Conservation (phyloP, 1,140 invertebrate genomes). For the Sweltsa coloradensis region DNA sequence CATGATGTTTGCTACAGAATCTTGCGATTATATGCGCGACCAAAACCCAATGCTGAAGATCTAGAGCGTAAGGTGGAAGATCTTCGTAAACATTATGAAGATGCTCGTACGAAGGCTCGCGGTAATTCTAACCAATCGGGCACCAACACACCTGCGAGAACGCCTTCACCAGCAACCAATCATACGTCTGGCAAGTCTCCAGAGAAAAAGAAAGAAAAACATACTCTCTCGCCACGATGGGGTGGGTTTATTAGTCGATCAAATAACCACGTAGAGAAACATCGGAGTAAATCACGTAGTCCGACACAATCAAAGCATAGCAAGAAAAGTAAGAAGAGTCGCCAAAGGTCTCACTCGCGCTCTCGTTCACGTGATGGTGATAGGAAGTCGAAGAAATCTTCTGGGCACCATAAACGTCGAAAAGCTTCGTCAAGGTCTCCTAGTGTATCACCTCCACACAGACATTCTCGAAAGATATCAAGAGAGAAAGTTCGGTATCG, state of each 20-base stretch:
- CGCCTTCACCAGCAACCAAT: background rate
- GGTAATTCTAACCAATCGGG: constrained; percentile 31
- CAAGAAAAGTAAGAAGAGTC: constrained; percentile 32
- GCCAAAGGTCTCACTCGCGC: constrained; percentile 14
- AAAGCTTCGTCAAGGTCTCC: constrained; percentile 9
- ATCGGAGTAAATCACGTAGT: constrained; percentile 30
- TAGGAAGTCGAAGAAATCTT: too few relatives aligned
- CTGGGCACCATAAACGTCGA: background rate
- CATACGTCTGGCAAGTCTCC: background rate
- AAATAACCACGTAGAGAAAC: constrained; percentile 32
- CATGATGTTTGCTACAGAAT: constrained; percentile 75
- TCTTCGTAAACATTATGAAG: constrained; percentile 57
- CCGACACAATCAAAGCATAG: constrained; percentile 28
- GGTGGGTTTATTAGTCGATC: constrained; percentile 42
- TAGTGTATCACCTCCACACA: constrained; percentile 6
- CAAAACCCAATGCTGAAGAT: constrained; percentile 61
- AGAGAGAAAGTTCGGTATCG: constrained; percentile 6
- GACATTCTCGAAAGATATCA: constrained; percentile 1
- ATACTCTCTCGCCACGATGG: constrained; percentile 25
- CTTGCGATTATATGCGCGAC: constrained; percentile 67
- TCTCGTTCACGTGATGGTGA: constrained; percentile 8
- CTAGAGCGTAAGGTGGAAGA: constrained; percentile 65
- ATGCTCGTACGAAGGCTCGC: constrained; percentile 54
- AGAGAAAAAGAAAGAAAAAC: constrained; percentile 1
- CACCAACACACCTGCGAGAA: constrained; percentile 39